Evolutionary conservation across 2,888 invertebrate species (phyloP), one percentile per base, ranked within the genome.

Genomic region (Theretra japonica): DNA sequence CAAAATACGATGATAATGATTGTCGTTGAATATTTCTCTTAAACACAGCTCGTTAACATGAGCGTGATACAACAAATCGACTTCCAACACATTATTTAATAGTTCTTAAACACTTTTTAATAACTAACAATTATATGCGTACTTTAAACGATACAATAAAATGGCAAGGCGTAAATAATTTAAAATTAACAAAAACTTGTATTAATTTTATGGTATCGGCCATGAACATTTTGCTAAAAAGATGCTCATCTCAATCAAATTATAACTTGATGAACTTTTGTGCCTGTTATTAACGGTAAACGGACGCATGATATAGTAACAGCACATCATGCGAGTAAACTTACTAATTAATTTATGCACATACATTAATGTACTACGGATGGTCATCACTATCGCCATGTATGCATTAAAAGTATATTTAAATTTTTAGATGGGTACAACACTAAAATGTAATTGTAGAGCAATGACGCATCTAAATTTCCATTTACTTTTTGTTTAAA

Each of bases 271-370:
- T 53, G 7, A 53, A 53, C 53, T 53, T 53, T 53, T n/a, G 0
- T 53, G n/a, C 7, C 19, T 59, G 15, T 59, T 59, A 28, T 19
- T 59, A 59, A 59, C 59, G 59, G 25, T 28, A 59, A 59, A 59
- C 1, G 30, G 6, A 53, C n/a, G n/a, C 50, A 59, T 28, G 17
- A 59, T 59, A 17, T 59, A 15, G 6, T 53, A 53, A 19, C 19
- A 11, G 11, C 2, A 53, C 25, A 59, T 25, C 5, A 30, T 17
- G 25, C 4, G 25, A 59, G 19, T 17, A 59, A 59, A 59, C 59
- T 59, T 59, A 59, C 15, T 28, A 59, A 59, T 59, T 59, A 59
- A 59, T 59, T 15, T 59, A 28, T 59, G 59, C 19, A 59, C 59
- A 59, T 59, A 59, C 7, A 19, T 59, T 30, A 28, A 28, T 59